A percentile compares a stretch with the other conserved stretches of the same genome.
Evolutionary conservation across 2,797 vertebrate species (phyloP).

Genomic region (Cyprinodon diabolis): DNA sequence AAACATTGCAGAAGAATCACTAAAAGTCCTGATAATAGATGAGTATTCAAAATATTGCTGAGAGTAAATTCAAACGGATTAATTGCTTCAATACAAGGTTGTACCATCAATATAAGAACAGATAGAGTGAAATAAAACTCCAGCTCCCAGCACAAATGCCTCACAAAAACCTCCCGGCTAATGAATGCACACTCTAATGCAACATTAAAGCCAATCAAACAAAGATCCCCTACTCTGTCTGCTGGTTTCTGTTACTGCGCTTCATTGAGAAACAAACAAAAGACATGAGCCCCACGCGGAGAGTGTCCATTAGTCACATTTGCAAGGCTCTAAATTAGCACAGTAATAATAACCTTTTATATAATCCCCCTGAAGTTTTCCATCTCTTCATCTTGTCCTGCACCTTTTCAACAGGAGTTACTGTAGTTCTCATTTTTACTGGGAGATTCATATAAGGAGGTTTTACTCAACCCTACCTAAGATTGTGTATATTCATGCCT

Average conservation of each 20-base stretch:
- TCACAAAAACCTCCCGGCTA: background rate
- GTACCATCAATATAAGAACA: background rate
- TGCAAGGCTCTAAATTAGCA: background rate
- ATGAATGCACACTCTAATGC: slow-evolving; percentile 30
- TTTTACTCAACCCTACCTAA: background rate
- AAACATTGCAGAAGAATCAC: no score
- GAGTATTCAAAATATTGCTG: background rate
- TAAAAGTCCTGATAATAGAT: no score
- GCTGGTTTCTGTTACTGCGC: slow-evolving; percentile 58
- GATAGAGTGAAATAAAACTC: slow-evolving; percentile 4
- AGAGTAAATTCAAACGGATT: background rate
- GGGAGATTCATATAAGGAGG: background rate
- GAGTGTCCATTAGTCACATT: background rate
- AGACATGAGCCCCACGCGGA: slow-evolving; percentile 7
- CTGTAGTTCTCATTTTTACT: background rate
- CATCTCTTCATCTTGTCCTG: background rate
- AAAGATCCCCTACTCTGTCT: slow-evolving; percentile 36
- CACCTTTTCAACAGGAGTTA: background rate
- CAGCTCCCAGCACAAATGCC: background rate
- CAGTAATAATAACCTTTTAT: background rate
- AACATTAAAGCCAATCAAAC: slow-evolving; percentile 48
- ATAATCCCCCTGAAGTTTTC: background rate
- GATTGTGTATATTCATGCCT: background rate
- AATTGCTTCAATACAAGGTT: background rate
- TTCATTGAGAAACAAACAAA: slow-evolving; percentile 22